Conservation (phyloP, 2,113 vertebrate species). For the Corythornis cristatus region DNA sequence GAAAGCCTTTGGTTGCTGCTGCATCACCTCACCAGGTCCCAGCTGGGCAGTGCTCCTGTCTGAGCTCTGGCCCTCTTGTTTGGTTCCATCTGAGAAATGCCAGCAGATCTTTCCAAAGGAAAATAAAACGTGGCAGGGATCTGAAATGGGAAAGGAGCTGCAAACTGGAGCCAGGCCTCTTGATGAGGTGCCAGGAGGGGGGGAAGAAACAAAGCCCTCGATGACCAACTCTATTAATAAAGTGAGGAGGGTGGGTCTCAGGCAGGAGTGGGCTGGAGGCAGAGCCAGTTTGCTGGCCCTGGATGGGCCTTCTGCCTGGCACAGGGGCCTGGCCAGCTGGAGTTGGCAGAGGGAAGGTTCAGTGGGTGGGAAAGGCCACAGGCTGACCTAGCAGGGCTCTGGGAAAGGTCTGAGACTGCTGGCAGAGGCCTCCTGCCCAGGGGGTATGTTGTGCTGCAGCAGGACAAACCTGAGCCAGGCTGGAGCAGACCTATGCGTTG, state of each 20-base stretch:
- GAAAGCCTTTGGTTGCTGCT: background rate
- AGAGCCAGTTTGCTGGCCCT: background rate
- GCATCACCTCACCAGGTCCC: background rate
- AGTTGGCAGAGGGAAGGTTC: background rate
- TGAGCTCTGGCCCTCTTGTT: conserved; percentile 26
- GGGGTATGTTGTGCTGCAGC: background rate
- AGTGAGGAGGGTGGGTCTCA: background rate
- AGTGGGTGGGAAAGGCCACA: conserved; percentile 34
- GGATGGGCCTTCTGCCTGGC: background rate
- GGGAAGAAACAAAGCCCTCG: background rate
- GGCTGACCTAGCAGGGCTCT: background rate
- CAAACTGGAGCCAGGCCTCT: conserved; percentile 17
- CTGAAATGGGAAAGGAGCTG: conserved; percentile 13
- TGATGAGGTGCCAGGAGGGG: background rate
- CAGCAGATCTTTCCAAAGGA: conserved; percentile 2
- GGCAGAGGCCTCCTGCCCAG: background rate
- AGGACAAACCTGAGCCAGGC: background rate
- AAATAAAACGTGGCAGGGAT: conserved; percentile 32
- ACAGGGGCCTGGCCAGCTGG: fast-evolving
- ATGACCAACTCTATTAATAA: conserved; percentile 32
- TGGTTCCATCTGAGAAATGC: conserved; percentile 1
- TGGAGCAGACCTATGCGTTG: fast-evolving
- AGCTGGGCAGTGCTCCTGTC: background rate
- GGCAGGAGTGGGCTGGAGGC: background rate
- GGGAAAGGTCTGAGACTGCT: conserved; percentile 39